Evolutionary conservation across 2,888 invertebrate species (phyloP).

Genomic region (Acanthoscelides obtectus): DNA sequence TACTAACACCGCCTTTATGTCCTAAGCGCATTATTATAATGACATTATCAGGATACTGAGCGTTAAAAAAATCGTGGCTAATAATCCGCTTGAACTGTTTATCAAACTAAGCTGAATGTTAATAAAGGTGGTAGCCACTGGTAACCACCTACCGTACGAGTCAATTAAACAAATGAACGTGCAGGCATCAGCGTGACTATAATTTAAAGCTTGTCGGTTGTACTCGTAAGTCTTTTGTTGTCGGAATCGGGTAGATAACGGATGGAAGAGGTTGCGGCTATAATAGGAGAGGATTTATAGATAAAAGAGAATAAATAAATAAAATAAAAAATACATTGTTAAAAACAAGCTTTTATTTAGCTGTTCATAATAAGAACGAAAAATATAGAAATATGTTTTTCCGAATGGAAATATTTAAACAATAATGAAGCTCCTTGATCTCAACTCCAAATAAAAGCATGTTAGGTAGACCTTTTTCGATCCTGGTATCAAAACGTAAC

Average conservation of each 20-base stretch:
- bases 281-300: no score
- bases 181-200: background rate
- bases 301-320: no score
- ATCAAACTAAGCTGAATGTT: background rate
- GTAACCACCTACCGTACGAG: background rate
- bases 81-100: background rate
- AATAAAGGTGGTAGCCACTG: background rate
- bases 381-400: no score
- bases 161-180: background rate
- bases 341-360: no score
- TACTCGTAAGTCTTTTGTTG: background rate
- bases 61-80: background rate
- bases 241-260: background rate
- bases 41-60: no score
- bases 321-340: no score
- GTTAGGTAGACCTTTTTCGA: no score
- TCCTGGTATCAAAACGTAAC: no score
- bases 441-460: no score
- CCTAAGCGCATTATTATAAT: background rate
- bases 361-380: no score
- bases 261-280: background rate
- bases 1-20: background rate
- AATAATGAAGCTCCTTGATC: no score
- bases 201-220: background rate
- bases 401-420: no score